A percentile compares a stretch with the other conserved stretches of the same genome.
Evolutionary conservation across 2,888 invertebrate species (phyloP).

Genomic region (Amphipyra berbera): DNA sequence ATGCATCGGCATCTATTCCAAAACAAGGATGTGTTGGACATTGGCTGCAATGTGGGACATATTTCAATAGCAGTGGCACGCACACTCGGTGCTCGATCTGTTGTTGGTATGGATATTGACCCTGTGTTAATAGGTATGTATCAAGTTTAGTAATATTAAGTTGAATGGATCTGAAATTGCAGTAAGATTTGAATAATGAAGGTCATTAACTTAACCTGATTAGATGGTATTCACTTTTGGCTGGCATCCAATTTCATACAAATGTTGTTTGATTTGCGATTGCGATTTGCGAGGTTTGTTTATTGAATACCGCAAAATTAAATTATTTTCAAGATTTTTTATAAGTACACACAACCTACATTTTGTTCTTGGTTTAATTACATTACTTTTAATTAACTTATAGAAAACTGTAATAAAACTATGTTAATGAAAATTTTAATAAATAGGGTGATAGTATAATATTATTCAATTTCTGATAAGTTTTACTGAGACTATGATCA

Average conservation of each 20-base stretch:
- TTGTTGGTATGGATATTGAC: conserved; percentile 99
- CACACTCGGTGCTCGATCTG: conserved; percentile 95
- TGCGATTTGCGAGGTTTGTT: conserved; percentile 7
- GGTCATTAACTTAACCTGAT: conserved; percentile 27
- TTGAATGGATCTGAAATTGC: conserved; percentile 1
- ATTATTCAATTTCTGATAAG: too few relatives aligned
- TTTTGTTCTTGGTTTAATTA: too few relatives aligned
- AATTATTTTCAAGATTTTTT: too few relatives aligned
- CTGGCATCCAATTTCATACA: conserved; percentile 23
- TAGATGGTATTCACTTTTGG: conserved; percentile 38
- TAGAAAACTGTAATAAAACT: too few relatives aligned
- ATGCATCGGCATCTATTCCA: conserved; percentile 95
- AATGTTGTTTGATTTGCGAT: not conserved
- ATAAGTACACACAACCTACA: too few relatives aligned
- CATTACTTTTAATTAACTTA: too few relatives aligned
- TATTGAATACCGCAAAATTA: too few relatives aligned
- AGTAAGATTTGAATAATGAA: not conserved
- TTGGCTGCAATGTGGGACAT: conserved; percentile 99
- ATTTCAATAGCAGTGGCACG: conserved; percentile 97
- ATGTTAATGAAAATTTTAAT: too few relatives aligned
- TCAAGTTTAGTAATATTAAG: not conserved
- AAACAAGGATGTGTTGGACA: conserved; percentile 97
- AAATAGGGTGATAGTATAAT: too few relatives aligned
- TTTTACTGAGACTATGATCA: too few relatives aligned
- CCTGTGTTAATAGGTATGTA: conserved; percentile 92